Base-by-base conservation (phyloP, 2,113 vertebrate species). In the Taxidea taxus region DNA sequence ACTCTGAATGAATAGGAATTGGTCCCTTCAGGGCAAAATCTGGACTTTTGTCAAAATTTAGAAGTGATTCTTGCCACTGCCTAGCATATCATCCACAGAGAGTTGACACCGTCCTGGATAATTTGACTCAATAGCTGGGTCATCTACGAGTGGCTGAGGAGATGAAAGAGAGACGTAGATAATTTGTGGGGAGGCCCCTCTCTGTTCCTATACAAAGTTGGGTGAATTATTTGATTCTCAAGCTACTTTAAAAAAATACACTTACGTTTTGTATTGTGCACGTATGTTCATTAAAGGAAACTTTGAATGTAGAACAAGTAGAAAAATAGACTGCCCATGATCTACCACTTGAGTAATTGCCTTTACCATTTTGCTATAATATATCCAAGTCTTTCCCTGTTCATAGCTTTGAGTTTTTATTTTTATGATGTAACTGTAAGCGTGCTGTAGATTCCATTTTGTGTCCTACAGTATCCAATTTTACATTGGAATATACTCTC, bases 1-100 rank as follows among this genome's bases (percentile, higher is more conserved):
- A 29, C 31, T 80, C 31, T 23, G 21, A 89, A 72, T 31, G 27
- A 91, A 70, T 87, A 37, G 42, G 39, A 94, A 77, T 93, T 49
- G 23, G 58, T 84, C 10, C n/a, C 37, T 80, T 95, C 49, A 62
- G 49, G 44, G 25, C 6, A 95, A 97, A 96, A 93, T 75, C 47
- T 68, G 37, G 49, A 70, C 56, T 94, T 74, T 6, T 80, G 49
- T 93, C 62, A 84, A 87, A 91, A 85, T 84, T 68, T 94, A 47
- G 70, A 85, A 66, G 58, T 60, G 78, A 39, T 86, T 90, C 51
- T 27, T 92, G 9, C 70, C 54, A 44, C 75, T 74, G 31, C 14
- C 70, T 81, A 68, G 20, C 23, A 27, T 89, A 72, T 77, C 34
- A 42, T 68, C 34, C 56, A 14, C 21, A 60, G 87, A 84, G 27